Conservation (phyloP, 1,140 invertebrate species). For the Zaprionus taronus region DNA sequence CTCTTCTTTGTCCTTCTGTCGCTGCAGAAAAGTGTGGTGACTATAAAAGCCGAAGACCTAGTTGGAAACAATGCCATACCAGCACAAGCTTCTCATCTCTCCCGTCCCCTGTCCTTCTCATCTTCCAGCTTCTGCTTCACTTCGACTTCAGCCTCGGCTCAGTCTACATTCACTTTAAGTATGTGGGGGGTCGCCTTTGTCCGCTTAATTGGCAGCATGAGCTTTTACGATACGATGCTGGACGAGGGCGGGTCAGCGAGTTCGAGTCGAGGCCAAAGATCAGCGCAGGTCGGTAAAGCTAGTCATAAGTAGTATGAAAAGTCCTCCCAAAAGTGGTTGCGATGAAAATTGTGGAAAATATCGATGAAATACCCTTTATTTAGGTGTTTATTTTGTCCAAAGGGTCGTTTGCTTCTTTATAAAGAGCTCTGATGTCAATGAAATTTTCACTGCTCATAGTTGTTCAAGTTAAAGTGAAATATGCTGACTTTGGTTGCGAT, state of each 20-base stretch:
- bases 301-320: no score
- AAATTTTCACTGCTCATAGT: no score
- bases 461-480: no score
- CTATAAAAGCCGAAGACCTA: conserved; percentile 15
- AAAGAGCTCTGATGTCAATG: no score
- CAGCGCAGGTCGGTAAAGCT: neutral
- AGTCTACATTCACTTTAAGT: conserved; percentile 10
- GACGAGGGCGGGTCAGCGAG: neutral
- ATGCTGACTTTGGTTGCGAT: no score
- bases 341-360: no score
- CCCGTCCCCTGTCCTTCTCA: neutral
- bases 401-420: no score
- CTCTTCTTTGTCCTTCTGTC: neutral
- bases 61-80: conserved; percentile 29
- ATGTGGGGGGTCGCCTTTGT: conserved; percentile 51
- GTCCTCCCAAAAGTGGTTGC: no score
- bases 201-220: conserved; percentile 60
- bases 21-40: neutral
- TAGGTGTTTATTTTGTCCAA: no score
- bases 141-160: neutral
- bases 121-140: neutral
- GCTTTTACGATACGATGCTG: neutral
- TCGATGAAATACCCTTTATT: no score
- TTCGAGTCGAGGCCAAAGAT: conserved; percentile 1
- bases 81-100: neutral